Evolutionary conservation across 2,797 vertebrate genomes (phyloP).

Genomic region (Acanthornis magna): DNA sequence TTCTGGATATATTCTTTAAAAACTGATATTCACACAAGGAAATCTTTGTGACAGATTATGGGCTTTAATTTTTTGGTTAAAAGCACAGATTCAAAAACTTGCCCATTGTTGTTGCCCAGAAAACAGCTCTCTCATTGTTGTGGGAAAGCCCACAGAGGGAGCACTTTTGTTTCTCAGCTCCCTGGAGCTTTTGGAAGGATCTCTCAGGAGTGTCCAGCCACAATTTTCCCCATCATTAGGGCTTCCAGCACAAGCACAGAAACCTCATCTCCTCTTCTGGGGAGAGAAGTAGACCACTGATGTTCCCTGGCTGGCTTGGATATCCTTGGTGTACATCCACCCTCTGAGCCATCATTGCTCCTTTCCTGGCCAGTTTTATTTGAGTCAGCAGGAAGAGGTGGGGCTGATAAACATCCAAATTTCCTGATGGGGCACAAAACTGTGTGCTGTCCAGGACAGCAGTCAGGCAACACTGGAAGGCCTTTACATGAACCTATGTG

Average conservation of each 20-base stretch:
- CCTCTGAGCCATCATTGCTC: neutral
- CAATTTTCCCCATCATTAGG: neutral
- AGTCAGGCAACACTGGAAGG: neutral
- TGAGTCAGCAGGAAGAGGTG: neutral
- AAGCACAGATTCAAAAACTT: neutral
- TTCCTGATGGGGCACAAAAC: neutral
- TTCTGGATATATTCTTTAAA: neutral
- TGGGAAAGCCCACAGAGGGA: neutral
- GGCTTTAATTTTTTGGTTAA: neutral
- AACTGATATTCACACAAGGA: neutral
- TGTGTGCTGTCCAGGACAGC: neutral
- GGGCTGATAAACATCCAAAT: neutral
- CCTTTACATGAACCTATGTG: accelerated
- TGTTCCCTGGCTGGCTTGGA: neutral
- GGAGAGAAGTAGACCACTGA: neutral
- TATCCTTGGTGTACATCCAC: neutral
- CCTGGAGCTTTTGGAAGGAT: neutral
- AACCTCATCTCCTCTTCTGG: neutral
- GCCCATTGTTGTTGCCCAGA: neutral
- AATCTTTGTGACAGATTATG: neutral
- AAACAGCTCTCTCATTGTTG: too few relatives aligned
- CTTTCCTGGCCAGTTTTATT: neutral
- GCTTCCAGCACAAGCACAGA: neutral
- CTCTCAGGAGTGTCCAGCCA: neutral
- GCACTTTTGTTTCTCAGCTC: neutral